phyloP scores from a whole-genome alignment of 2,888 invertebrate species.

The Geophilus truncorum region DNA sequence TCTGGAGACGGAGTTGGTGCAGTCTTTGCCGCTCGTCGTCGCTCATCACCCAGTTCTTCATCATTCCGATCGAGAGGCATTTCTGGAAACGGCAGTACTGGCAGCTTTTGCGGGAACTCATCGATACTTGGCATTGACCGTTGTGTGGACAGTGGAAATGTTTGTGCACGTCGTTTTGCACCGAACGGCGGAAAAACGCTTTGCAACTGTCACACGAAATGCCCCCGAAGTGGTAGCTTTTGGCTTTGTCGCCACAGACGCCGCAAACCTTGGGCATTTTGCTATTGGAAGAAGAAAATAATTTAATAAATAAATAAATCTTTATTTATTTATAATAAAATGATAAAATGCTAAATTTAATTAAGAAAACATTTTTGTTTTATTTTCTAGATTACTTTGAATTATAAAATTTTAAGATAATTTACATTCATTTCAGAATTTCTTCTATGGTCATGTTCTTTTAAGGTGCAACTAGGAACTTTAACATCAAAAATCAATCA shows the following conservation, averaged over 20 bases:
- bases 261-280: constrained; percentile 43
- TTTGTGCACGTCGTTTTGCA: constrained; percentile 47
- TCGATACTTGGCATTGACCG: constrained; percentile 45
- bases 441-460: too few species aligned
- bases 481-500: too few species aligned
- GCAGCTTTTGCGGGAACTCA: constrained; percentile 47
- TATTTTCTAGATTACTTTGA: too few species aligned
- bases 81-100: constrained; percentile 48
- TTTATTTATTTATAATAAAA: too few species aligned
- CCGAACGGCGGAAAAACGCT: constrained; percentile 49
- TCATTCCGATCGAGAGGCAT: constrained; percentile 49
- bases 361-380: too few species aligned
- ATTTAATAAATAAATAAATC: neutral
- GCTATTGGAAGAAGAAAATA: neutral
- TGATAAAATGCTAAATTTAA: too few species aligned
- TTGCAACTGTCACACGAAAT: constrained; percentile 49
- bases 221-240: constrained; percentile 49
- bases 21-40: constrained; percentile 41
- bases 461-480: too few species aligned
- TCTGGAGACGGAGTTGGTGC: constrained; percentile 41
- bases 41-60: constrained; percentile 49
- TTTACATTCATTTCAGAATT: too few species aligned
- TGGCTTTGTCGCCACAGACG: constrained; percentile 49
- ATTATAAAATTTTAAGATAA: too few species aligned
- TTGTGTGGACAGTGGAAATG: constrained; percentile 46